Base-by-base conservation (phyloP, 2,888 invertebrate species). In the Trypoxylon attenuatum region DNA sequence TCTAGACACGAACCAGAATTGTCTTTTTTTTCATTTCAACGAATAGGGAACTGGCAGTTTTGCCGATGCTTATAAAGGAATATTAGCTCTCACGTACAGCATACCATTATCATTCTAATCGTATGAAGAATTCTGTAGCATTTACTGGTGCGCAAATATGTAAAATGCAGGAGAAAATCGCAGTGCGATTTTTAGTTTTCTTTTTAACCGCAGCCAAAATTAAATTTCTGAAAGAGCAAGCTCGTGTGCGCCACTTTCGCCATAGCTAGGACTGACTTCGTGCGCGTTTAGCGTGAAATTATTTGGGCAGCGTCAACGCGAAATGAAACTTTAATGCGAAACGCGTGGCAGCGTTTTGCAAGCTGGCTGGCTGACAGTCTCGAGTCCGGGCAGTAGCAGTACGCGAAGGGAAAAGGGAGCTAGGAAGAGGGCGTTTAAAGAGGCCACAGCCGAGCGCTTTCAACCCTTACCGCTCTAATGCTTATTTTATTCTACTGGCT, bases 221-320 rank as follows among this genome's bases (percentile, higher is more conserved):
- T 66, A 60, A 67, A 67, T 71, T 63, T 57, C 51, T 49, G 23
- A 45, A 54, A 42, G 57, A 49, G 29, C 38, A 49, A 22, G n/a
- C n/a, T 19, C 56, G 46, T 42, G 19, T 39, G 47, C 42, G 62
- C 62, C 56, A 63, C 63, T 56, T 63, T 39, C 53, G 46, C 33
- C 33, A 23, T 22, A 43, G 10, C 22, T 22, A 19, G 10, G 45
- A 41, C 19, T 16, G 29, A 39, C 16, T 21, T 46, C 43, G 51
- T 15, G 56, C 47, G 63, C 61, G 38, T 74, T 65, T 59, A 55
- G 55, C 71, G 71, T 72, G 70, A 78, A 76, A 78, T 78, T 73
- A 71, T 78, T 73, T 64, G 55, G 69, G 68, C 67, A 64, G 56
- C 69, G 60, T 64, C 50, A 61, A 70, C 68, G 64, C 61, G 61